Conservation (phyloP, 1,140 invertebrate species). For the Halyomorpha halys region DNA sequence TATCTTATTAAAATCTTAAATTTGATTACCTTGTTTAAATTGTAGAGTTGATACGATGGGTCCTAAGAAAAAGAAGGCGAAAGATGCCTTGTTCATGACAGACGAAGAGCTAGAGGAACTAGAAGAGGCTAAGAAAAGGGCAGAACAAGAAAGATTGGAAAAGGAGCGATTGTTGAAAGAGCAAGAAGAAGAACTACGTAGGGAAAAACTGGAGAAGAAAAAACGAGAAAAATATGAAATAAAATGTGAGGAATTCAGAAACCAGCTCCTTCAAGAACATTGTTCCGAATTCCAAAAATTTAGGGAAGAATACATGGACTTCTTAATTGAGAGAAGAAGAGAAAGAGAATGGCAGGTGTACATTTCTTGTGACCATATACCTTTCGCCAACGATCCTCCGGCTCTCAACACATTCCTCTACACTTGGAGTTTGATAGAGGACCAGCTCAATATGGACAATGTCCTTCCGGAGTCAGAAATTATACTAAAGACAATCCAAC, state of each 20-base stretch:
- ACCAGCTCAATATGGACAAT: neutral
- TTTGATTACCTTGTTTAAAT: too few relatives aligned
- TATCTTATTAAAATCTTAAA: too few relatives aligned
- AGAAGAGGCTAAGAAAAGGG: neutral
- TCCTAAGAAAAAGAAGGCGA: neutral
- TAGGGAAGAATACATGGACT: neutral
- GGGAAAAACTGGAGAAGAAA: neutral
- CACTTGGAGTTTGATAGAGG: neutral
- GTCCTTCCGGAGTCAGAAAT: neutral
- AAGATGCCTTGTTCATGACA: neutral
- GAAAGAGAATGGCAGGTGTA: neutral
- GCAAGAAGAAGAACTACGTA: neutral
- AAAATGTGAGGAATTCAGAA: neutral
- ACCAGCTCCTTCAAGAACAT: neutral
- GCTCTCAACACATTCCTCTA: neutral
- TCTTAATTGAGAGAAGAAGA: neutral
- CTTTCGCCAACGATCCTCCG: neutral
- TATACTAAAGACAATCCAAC: neutral
- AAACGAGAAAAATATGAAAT: slow-evolving; percentile 3
- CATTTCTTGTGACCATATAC: neutral
- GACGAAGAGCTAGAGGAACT: neutral
- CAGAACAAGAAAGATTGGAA: slow-evolving; percentile 3
- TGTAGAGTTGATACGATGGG: neutral
- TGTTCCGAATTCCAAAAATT: neutral
- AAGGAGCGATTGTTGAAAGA: neutral